These are phyloP conservation scores for Brachionus sp. DNA, from an alignment of 1,140 invertebrate genomes.

Conservation along the genomic window DNA sequence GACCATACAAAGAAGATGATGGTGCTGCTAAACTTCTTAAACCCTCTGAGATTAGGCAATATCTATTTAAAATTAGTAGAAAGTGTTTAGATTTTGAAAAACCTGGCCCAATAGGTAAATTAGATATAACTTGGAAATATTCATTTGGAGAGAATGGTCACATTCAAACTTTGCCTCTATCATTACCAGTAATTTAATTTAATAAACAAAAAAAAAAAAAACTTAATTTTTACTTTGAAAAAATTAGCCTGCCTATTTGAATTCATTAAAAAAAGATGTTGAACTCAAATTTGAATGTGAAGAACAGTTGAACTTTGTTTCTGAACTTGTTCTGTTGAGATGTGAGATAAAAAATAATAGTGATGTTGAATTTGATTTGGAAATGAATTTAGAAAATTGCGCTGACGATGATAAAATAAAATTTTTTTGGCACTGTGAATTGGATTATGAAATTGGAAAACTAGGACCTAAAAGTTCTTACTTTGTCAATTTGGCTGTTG, in stretches of 20 bases:
- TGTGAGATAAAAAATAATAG: slow-evolving; percentile 25
- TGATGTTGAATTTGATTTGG: neutral
- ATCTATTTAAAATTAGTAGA: slow-evolving; percentile 13
- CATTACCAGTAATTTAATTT: slow-evolving; percentile 3
- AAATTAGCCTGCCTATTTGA: neutral
- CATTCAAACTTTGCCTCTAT: slow-evolving; percentile 25
- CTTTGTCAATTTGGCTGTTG: neutral
- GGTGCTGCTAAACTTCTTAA: neutral
- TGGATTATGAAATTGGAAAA: neutral
- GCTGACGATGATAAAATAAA: neutral
- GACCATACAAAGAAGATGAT: neutral
- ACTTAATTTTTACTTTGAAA: neutral
- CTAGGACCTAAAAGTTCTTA: neutral
- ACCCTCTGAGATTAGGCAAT: slow-evolving; percentile 24
- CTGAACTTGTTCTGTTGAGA: neutral
- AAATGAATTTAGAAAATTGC: neutral
- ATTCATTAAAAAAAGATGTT: neutral
- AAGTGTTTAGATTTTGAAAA: neutral
- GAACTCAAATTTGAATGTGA: neutral
- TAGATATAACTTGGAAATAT: slow-evolving; percentile 34
- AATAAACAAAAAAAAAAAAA: no score
- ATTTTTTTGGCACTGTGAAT: slow-evolving; percentile 15
- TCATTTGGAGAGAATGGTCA: slow-evolving; percentile 37
- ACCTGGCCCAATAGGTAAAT: neutral
- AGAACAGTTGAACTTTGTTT: neutral